Percentiles rank a stretch among this genome's conserved stretches.
Evolutionary conservation across 2,113 vertebrate genomes (phyloP).

Genomic region (Clarias gariepinus): DNA sequence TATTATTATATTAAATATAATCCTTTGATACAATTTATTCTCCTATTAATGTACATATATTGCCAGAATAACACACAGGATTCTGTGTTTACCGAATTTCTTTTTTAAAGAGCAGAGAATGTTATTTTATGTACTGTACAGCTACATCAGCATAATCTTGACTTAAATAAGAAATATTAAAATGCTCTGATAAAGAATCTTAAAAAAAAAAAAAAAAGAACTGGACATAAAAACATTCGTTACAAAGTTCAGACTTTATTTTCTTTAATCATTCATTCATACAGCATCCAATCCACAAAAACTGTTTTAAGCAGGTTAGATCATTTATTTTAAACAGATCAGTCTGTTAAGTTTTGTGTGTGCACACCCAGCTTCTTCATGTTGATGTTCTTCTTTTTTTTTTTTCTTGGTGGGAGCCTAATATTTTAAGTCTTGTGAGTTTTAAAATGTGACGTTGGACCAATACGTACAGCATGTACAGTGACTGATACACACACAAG

Average conservation of each 20-base stretch:
- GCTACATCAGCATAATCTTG: not conserved
- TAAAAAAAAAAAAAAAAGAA: not conserved
- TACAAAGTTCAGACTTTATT: slow-evolving; percentile 25
- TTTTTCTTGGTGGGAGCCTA: not conserved
- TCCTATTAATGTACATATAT: not conserved
- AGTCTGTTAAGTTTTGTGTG: slow-evolving; percentile 3
- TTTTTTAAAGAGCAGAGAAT: not conserved
- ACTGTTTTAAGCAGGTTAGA: not conserved
- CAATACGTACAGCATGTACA: slow-evolving; percentile 5
- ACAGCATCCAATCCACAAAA: slow-evolving; percentile 25
- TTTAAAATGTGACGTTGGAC: not conserved
- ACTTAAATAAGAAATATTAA: not conserved
- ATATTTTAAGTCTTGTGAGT: not conserved
- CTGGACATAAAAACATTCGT: not conserved
- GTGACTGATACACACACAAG: not conserved
- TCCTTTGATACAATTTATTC: not conserved
- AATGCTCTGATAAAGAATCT: not conserved
- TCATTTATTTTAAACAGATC: not conserved
- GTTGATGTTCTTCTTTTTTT: too few relatives aligned
- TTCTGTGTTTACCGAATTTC: too few relatives aligned
- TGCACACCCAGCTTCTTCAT: not conserved
- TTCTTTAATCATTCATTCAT: slow-evolving; percentile 10
- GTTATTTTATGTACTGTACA: not conserved
- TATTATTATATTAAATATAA: not conserved
- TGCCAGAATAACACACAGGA: not conserved